Percentiles rank a stretch among this genome's conserved stretches.
Conservation (phyloP, 2,888 invertebrate species). For the Drosophila paracracens region DNA sequence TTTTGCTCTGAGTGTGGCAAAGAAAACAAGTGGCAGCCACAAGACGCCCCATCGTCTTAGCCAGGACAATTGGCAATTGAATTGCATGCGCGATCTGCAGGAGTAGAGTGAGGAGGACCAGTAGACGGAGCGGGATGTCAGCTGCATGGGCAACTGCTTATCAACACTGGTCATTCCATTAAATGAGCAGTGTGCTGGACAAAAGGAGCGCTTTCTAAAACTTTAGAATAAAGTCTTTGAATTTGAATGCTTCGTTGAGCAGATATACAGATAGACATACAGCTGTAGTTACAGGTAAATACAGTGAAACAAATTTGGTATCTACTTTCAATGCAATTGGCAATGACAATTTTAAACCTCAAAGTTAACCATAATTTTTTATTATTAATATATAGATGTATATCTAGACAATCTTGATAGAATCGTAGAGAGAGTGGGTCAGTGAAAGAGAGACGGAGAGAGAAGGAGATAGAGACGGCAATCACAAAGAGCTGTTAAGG, state of each 20-base stretch:
- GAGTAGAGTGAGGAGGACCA: neutral
- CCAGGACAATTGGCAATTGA: constrained; percentile 48
- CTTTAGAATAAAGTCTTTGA: constrained; percentile 34
- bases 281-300: constrained; percentile 19
- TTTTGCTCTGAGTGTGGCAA: constrained; percentile 45
- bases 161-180: constrained; percentile 39
- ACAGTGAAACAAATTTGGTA: neutral
- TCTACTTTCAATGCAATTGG: neutral
- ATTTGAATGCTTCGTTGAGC: constrained; percentile 45
- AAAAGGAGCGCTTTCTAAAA: constrained; percentile 40
- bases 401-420: neutral
- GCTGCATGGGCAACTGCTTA: constrained; percentile 32
- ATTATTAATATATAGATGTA: neutral
- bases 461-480: too few species aligned
- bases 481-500: too few species aligned
- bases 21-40: constrained; percentile 45
- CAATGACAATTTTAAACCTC: neutral
- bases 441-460: neutral
- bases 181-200: constrained; percentile 42
- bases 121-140: constrained; percentile 34
- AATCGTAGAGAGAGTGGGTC: too few species aligned
- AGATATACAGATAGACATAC: constrained; percentile 16
- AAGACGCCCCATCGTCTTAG: constrained; percentile 32
- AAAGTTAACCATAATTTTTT: neutral
- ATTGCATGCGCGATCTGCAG: constrained; percentile 48